Evolutionary conservation across 2,888 invertebrate genomes (phyloP), one percentile per base, ranked within the genome.

Genomic region (Metellina segmentata): DNA sequence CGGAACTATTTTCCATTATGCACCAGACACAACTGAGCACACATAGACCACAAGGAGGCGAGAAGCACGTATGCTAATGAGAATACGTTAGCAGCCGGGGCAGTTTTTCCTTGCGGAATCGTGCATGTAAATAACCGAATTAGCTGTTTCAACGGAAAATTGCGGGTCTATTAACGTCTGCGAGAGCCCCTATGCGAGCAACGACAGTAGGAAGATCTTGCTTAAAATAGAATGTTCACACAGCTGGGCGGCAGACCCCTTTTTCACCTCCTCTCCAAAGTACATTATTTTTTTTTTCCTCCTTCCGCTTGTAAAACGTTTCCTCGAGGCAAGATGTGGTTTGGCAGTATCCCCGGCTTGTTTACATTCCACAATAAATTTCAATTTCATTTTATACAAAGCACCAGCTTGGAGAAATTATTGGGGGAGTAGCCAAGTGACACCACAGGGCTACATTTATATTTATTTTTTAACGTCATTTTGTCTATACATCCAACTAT

Each of bases 211-310:
- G 72, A 16, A 52, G 81, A 81, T 61, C 53, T 20, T 53, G 49
- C 71, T 81, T 53, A 85, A 85, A 85, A 85, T 85, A 85, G 85
- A 53, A 75, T 16, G 16, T 74, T 75, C 74, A 34, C 53, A 85
- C 85, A 85, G 85, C 85, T 85, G 75, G 85, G 85, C 74, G 75
- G 75, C 75, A 61, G 61, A 88, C 87, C 87, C 87, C 79, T 79
- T 52, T 74, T 81, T 52, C 11, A n/a, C 69, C 81, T 74, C 81
- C 74, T 13, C 34, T 16, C 48, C 74, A n/a, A 8, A 11, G 71
- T 20, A 34, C 48, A 11, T 74, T 53, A n/a, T n/a, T n/a, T 85
- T 20, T 48, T 75, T 85, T 61, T 85, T 61, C 48, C 20, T 74
- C n/a, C 61, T 85, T 85, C 61, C 85, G 85, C 74, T 85, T 16